A percentile compares a stretch with the other conserved stretches of the same genome.
Evolutionary conservation across 1,140 invertebrate genomes (phyloP).

Genomic region (Lanistes nyassanus): DNA sequence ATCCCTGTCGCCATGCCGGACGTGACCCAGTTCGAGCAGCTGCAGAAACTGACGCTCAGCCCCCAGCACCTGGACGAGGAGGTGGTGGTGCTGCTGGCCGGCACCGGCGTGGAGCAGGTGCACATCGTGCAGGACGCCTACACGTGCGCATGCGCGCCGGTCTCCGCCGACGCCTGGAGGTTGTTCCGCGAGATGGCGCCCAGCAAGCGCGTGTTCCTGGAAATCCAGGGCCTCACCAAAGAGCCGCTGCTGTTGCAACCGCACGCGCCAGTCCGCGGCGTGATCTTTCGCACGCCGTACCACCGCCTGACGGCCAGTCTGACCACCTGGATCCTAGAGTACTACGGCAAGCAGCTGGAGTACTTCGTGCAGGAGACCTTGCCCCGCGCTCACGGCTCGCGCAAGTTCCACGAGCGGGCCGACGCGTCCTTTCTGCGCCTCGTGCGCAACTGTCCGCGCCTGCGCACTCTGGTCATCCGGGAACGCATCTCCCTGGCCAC

Average conservation of each 20-base stretch:
- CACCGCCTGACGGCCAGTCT: slow-evolving; percentile 38
- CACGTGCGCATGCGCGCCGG: slow-evolving; percentile 50
- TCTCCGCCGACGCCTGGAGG: slow-evolving; percentile 51
- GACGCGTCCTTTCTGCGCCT: slow-evolving; percentile 75
- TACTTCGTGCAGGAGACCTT: slow-evolving; percentile 73
- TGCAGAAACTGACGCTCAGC: slow-evolving; percentile 78
- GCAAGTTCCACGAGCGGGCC: slow-evolving; percentile 75
- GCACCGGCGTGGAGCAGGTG: slow-evolving; percentile 75
- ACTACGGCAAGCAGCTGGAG: slow-evolving; percentile 51
- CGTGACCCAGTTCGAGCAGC: slow-evolving; percentile 80
- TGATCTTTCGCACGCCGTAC: slow-evolving; percentile 53
- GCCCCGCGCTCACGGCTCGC: slow-evolving; percentile 67
- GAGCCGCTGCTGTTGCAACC: slow-evolving; percentile 51
- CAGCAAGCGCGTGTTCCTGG: slow-evolving; percentile 46
- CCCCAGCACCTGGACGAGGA: slow-evolving; percentile 86
- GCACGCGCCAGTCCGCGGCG: slow-evolving; percentile 52
- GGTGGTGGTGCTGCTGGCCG: slow-evolving; percentile 69
- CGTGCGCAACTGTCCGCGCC: slow-evolving; percentile 72
- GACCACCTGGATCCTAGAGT: slow-evolving; percentile 43
- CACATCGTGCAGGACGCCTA: slow-evolving; percentile 84
- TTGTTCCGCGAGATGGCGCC: slow-evolving; percentile 50
- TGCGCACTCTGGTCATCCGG: slow-evolving; percentile 78
- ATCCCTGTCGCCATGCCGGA: slow-evolving; percentile 80
- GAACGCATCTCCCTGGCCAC: slow-evolving; percentile 85
- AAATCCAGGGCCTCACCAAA: slow-evolving; percentile 43